These are phyloP conservation scores for Metopolophium dirhodum DNA, from an alignment of 1,140 invertebrate genomes.

Conservation along the genomic window DNA sequence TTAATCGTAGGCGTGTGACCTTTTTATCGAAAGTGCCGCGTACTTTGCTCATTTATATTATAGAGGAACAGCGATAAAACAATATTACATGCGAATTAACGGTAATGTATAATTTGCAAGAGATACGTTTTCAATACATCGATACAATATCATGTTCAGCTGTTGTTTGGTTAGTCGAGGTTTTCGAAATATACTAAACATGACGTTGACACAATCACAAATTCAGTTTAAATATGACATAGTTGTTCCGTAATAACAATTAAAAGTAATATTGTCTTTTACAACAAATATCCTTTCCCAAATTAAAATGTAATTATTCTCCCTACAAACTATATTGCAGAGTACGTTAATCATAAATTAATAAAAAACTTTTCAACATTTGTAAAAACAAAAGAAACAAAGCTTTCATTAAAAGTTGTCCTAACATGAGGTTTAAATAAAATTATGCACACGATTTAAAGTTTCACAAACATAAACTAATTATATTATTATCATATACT, in stretches of 20 bases:
- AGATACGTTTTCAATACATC: neutral
- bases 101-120: neutral
- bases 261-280: neutral
- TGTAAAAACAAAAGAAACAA: conserved; percentile 17
- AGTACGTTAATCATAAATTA: conserved; percentile 5
- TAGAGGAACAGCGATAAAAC: too few relatives aligned
- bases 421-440: neutral
- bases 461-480: conserved; percentile 5
- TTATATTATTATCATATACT: neutral
- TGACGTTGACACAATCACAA: neutral
- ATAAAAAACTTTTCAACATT: conserved; percentile 17
- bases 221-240: neutral
- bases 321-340: neutral
- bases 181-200: neutral
- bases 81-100: neutral
- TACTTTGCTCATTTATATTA: too few relatives aligned
- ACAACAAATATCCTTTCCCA: neutral
- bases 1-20: too few relatives aligned
- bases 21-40: too few relatives aligned
- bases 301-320: conserved; percentile 14
- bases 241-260: neutral
- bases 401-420: conserved; percentile 5
- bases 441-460: conserved; percentile 13
- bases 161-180: neutral
- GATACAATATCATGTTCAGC: neutral